A percentile compares a stretch with the other conserved stretches of the same genome.
phyloP scores from a whole-genome alignment of 2,888 invertebrate species.

The Ormyrus rosae region DNA sequence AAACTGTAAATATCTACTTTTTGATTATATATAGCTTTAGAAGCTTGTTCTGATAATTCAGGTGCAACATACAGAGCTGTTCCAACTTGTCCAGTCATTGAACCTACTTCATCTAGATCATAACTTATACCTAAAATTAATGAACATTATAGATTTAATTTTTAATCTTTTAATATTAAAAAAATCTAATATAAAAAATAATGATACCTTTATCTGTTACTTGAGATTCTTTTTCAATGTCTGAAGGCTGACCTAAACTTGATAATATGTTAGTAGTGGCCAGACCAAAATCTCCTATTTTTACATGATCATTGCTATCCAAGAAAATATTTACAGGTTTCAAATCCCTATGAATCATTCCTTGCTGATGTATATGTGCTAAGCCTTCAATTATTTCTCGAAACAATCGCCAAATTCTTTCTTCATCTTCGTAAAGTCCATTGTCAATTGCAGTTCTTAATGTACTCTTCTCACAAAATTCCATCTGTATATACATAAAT shows the following conservation, averaged over 20 bases:
- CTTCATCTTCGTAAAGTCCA: slow-evolving; percentile 85
- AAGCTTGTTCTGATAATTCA: slow-evolving; percentile 85
- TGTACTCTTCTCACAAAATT: slow-evolving; percentile 98
- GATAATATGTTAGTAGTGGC: slow-evolving; percentile 88
- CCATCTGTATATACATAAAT: slow-evolving; percentile 97
- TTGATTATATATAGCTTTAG: slow-evolving; percentile 89
- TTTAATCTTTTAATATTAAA: neutral
- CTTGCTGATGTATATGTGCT: slow-evolving; percentile 94
- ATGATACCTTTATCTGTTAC: slow-evolving; percentile 65
- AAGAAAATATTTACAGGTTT: slow-evolving; percentile 97
- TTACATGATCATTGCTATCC: slow-evolving; percentile 95
- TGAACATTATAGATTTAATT: neutral
- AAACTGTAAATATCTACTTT: slow-evolving; percentile 85
- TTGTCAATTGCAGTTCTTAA: slow-evolving; percentile 92
- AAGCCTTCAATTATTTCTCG: slow-evolving; percentile 95
- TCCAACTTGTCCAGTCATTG: slow-evolving; percentile 90
- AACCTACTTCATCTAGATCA: slow-evolving; percentile 62
- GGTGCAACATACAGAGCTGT: slow-evolving; percentile 97
- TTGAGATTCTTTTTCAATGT: slow-evolving; percentile 66
- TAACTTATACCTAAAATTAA: slow-evolving; percentile 36
- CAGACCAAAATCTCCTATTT: slow-evolving; percentile 98
- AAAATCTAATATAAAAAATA: slow-evolving; percentile 6
- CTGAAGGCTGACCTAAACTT: slow-evolving; percentile 65
- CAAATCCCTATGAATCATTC: slow-evolving; percentile 90
- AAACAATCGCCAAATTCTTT: slow-evolving; percentile 93